A percentile compares a stretch with the other conserved stretches of the same genome.
These are phyloP conservation scores for Phoebastria nigripes DNA, from an alignment of 2,797 vertebrate species.

Conservation along the genomic window DNA sequence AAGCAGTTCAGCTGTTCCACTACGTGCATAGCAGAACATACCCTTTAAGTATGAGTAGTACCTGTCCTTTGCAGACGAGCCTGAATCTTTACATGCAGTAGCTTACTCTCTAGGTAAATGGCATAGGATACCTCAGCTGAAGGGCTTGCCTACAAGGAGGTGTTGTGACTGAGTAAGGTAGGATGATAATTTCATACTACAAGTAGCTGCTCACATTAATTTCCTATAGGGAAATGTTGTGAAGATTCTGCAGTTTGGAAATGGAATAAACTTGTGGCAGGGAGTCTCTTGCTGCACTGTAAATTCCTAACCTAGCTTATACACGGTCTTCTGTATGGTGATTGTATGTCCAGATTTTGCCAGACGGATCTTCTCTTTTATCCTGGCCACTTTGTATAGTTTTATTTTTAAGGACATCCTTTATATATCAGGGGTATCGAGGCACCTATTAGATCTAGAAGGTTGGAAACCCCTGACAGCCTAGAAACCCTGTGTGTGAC, in stretches of 20 bases:
- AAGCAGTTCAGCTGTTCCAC: not conserved
- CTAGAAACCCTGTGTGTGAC: not conserved
- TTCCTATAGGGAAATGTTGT: not conserved
- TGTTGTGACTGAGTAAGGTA: not conserved
- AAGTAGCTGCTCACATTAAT: not conserved
- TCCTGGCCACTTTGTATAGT: not conserved
- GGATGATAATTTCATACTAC: not conserved
- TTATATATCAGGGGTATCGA: not conserved
- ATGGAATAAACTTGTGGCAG: not conserved
- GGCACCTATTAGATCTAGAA: not conserved
- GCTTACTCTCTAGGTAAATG: not conserved
- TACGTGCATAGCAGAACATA: not conserved
- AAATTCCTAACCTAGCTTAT: not conserved
- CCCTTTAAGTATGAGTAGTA: not conserved
- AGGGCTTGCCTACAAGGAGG: not conserved
- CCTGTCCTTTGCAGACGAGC: not conserved
- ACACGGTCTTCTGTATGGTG: not conserved
- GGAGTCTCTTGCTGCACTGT: not conserved
- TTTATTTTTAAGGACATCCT: not conserved
- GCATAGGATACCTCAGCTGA: not conserved
- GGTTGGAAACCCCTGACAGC: not conserved
- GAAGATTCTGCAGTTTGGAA: not conserved
- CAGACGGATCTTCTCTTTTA: not conserved
- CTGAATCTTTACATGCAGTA: not conserved
- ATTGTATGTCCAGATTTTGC: not conserved